phyloP scores from a whole-genome alignment of 2,113 vertebrate genomes.

The Vanacampus margaritifer region DNA sequence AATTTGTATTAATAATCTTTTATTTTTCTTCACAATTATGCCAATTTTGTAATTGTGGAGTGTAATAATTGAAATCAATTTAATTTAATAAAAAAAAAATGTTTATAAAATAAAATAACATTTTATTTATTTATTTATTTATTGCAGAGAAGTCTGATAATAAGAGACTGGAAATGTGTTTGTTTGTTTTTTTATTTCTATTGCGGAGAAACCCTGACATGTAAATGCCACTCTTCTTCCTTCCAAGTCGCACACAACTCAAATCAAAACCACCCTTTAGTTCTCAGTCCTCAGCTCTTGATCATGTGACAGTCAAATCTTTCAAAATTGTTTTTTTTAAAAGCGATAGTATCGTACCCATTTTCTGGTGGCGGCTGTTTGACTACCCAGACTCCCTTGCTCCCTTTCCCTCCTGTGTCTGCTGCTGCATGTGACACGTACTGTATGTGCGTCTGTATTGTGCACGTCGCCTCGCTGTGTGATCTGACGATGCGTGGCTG shows the following conservation, averaged over 20 bases:
- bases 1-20: too few species aligned
- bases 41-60: too few species aligned
- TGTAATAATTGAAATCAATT: too few species aligned
- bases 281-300: constrained; percentile 1
- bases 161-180: neutral
- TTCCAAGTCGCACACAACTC: neutral
- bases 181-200: neutral
- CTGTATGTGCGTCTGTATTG: neutral
- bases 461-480: constrained; percentile 11
- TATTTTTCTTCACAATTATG: too few species aligned
- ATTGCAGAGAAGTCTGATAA: neutral
- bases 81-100: too few species aligned
- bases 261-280: neutral
- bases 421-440: constrained; percentile 4
- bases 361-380: constrained; percentile 28
- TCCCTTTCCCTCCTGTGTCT: constrained; percentile 48
- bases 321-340: constrained; percentile 1
- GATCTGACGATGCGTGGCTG: constrained; percentile 23
- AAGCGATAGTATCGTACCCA: neutral
- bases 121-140: too few species aligned
- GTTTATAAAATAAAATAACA: too few species aligned
- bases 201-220: neutral
- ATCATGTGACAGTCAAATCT: constrained; percentile 3
- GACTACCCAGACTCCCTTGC: constrained; percentile 72
- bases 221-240: neutral